A percentile compares a stretch with the other conserved stretches of the same genome.
Conservation (phyloP, 2,113 vertebrate species). For the human region GRCh38 chr14:54385501-54386000, state of each 20-base stretch:
- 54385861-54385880: background rate
- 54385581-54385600: background rate
- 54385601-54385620: background rate
- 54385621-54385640: background rate
- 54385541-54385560: background rate
- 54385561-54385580: background rate
- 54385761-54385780: background rate
- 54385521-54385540: background rate
- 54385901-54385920: too few relatives aligned
- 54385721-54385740: background rate
- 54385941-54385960: background rate
- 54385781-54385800: background rate
- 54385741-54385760: background rate
- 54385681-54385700: background rate
- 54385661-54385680: background rate
- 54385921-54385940: background rate
- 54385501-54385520: background rate
- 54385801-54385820: background rate
- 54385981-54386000: background rate
- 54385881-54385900: background rate
- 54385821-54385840: background rate
- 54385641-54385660: background rate
- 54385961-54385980: background rate
- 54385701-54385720: background rate
- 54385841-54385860: background rate